Percentiles rank a stretch among this genome's conserved stretches.
phyloP scores from a whole-genome alignment of 2,113 vertebrate species.

The Spea bombifrons region DNA sequence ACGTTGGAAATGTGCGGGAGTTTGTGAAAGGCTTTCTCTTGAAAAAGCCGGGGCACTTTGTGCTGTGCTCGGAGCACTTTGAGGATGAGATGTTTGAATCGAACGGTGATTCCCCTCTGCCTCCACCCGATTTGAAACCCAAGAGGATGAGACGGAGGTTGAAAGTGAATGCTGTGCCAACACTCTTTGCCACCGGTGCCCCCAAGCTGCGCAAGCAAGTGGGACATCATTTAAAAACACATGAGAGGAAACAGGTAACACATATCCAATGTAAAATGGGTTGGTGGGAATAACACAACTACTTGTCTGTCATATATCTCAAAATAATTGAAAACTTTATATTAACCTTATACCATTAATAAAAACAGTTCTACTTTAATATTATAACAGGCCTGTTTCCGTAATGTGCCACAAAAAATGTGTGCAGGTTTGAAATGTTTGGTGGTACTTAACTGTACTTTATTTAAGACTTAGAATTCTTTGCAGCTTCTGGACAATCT shows the following conservation, averaged over 20 bases:
- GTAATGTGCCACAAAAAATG: no score
- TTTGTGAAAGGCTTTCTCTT: constrained; percentile 30
- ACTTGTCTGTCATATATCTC: no score
- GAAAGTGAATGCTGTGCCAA: constrained; percentile 32
- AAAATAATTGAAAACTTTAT: no score
- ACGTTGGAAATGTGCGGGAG: constrained; percentile 35
- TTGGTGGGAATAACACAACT: not conserved
- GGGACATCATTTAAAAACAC: constrained; percentile 31
- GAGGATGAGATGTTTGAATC: constrained; percentile 39
- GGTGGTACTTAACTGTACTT: no score
- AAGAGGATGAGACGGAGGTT: constrained; percentile 16
- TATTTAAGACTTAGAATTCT: no score
- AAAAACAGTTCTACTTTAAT: no score
- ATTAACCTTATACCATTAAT: no score
- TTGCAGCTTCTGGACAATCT: constrained; percentile 38
- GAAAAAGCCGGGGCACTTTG: constrained; percentile 33
- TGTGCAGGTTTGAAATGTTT: no score
- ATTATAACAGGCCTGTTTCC: no score
- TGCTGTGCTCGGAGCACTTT: constrained; percentile 42
- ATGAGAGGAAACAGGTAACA: constrained; percentile 40
- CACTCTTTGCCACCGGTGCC: constrained; percentile 30
- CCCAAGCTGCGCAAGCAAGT: constrained; percentile 30
- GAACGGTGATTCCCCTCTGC: not conserved
- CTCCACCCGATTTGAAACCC: constrained; percentile 18
- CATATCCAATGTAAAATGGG: not conserved